These are phyloP conservation scores for Sussaba pulchella DNA, from an alignment of 2,888 invertebrate species.

Conservation along the genomic window DNA sequence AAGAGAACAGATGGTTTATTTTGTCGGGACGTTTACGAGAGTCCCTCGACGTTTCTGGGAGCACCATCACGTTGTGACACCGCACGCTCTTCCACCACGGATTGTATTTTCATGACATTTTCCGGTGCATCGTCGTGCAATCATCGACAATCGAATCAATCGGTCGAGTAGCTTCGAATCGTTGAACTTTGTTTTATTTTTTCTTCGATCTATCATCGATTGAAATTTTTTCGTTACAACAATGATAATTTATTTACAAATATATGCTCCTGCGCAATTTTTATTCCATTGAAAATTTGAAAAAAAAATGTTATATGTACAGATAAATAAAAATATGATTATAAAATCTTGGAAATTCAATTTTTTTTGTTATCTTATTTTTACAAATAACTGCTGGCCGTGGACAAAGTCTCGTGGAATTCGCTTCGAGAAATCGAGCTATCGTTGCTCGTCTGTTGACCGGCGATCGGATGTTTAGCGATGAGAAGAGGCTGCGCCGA, in stretches of 20 bases:
- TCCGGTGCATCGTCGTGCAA: too few species aligned
- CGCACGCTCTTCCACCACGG: not conserved
- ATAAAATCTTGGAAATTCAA: not conserved
- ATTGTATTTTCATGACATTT: not conserved
- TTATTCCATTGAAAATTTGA: not conserved
- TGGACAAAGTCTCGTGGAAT: constrained; percentile 69
- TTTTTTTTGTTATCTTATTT: constrained; percentile 8
- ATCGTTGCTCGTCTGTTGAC: constrained; percentile 71
- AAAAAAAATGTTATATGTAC: constrained; percentile 4
- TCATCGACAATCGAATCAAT: too few species aligned
- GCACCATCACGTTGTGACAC: not conserved
- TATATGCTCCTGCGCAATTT: not conserved
- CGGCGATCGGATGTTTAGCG: constrained; percentile 66
- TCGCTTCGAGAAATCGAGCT: constrained; percentile 66
- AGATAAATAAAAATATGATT: constrained; percentile 4
- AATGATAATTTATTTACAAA: too few species aligned
- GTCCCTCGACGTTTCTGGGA: not conserved
- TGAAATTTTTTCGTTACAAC: too few species aligned
- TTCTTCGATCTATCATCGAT: too few species aligned
- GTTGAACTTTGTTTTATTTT: too few species aligned
- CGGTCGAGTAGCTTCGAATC: too few species aligned
- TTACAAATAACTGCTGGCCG: constrained; percentile 68
- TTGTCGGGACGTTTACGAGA: not conserved
- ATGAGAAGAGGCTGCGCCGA: constrained; percentile 69
- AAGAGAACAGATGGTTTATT: constrained; percentile 5